Percentiles rank a stretch among this genome's conserved stretches.
Evolutionary conservation across 2,888 invertebrate species (phyloP).

Genomic region (Psylliodes chrysocephalus): DNA sequence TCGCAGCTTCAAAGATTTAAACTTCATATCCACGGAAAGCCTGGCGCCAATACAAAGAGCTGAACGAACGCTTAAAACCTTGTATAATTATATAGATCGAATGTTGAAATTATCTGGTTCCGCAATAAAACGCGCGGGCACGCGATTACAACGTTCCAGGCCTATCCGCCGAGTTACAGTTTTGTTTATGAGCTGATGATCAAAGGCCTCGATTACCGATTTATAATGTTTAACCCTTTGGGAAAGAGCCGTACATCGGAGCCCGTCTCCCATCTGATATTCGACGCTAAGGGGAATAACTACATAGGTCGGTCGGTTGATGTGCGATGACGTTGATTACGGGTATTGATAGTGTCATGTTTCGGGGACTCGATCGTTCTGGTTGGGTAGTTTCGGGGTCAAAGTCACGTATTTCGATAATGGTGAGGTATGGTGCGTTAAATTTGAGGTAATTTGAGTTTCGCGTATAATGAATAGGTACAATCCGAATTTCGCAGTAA

Average conservation of each 20-base stretch:
- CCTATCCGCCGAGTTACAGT: slow-evolving; percentile 23
- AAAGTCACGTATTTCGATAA: slow-evolving; percentile 23
- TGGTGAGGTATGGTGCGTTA: slow-evolving; percentile 15
- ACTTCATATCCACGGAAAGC: not conserved
- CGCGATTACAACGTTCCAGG: slow-evolving; percentile 24
- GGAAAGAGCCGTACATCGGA: not conserved
- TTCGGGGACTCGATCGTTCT: slow-evolving; percentile 7
- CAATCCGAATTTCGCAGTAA: not conserved
- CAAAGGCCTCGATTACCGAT: slow-evolving; percentile 34
- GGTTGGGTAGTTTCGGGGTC: slow-evolving; percentile 13
- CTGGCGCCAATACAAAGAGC: not conserved
- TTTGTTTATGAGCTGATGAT: slow-evolving; percentile 33
- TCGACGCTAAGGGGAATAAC: slow-evolving; percentile 10
- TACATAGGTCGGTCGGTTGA: not conserved
- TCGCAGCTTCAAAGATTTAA: not conserved
- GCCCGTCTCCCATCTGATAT: slow-evolving; percentile 9
- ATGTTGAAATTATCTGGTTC: slow-evolving; percentile 19
- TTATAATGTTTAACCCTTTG: slow-evolving; percentile 35
- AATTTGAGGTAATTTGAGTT: slow-evolving; percentile 14
- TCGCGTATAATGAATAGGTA: not conserved
- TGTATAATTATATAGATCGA: slow-evolving; percentile 16
- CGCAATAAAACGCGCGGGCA: slow-evolving; percentile 25
- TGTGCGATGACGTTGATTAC: slow-evolving; percentile 15
- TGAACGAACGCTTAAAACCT: slow-evolving; percentile 8
- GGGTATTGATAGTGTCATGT: slow-evolving; percentile 17